Conservation (phyloP, 2,797 vertebrate genomes). For the Sarcoramphus papa region DNA sequence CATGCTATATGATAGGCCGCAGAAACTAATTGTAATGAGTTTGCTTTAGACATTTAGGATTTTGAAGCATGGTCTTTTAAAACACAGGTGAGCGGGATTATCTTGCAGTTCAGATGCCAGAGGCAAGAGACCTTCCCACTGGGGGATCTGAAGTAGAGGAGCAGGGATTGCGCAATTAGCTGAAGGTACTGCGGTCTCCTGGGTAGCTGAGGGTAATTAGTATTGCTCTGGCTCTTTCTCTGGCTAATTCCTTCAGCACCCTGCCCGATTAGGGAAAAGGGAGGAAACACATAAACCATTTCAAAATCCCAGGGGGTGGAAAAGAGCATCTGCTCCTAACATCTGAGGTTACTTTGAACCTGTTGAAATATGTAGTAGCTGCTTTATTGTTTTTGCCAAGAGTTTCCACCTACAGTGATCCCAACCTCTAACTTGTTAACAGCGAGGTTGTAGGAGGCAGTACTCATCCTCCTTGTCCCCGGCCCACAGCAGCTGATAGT, state of each 20-base stretch:
- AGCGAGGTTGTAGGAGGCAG: conserved; percentile 36
- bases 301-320: conserved; percentile 61
- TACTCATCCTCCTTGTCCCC: not conserved
- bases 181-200: conserved; percentile 25
- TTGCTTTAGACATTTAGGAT: not conserved
- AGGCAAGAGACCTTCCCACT: not conserved
- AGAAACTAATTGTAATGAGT: not conserved
- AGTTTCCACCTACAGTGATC: conserved; percentile 62
- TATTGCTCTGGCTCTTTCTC: not conserved
- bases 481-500: not conserved
- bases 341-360: conserved; percentile 74
- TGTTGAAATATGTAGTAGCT: conserved; percentile 65
- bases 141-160: conserved; percentile 26
- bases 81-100: conserved; percentile 47
- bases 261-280: conserved; percentile 52
- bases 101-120: not conserved
- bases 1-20: rapidly evolving
- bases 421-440: conserved; percentile 42
- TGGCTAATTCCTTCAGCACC: conserved; percentile 62
- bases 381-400: conserved; percentile 71
- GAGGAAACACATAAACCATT: conserved; percentile 57
- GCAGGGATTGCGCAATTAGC: conserved; percentile 32
- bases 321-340: conserved; percentile 68
- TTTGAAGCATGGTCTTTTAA: not conserved
- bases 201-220: conserved; percentile 55